Evolutionary conservation across 2,113 vertebrate species (phyloP), one percentile per base, ranked within the genome.

Genomic region (Rana temporaria): DNA sequence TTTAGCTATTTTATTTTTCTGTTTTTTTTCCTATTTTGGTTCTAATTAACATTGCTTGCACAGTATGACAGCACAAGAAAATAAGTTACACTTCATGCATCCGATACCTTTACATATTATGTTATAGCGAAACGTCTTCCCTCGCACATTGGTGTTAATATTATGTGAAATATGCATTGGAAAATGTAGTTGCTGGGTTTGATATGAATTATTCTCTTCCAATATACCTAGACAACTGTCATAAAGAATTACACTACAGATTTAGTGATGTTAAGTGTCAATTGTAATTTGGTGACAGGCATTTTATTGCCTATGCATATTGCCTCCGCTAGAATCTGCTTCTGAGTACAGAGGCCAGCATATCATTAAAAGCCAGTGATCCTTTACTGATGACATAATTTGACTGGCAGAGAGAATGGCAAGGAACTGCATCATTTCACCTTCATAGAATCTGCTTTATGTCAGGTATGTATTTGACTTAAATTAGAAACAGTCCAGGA

Each of bases 401-500:
- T 94, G 93, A 95, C 92, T 94, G 93, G 92, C 91, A 94, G 93
- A 91, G 91, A 94, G 90, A 93, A 90, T 90, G 92, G 89, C 90
- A 91, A 89, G 90, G 88, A 93, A 89, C 86, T 90, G 90, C 89
- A 93, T 90, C 90, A 90, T 92, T 96, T 92, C 90, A 96, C 94
- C 94, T 96, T 93, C 87, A 93, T 90, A 90, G 92, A 95, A 93
- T 95, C 94, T 95, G 92, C 92, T 92, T 88, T 80, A 75, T 95
- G 92, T 94, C 94, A 96, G 92, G 93, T 94, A 96, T 93, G 93
- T 94, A 95, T 95, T 96, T 94, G 92, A 93, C 90, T 95, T 95
- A 96, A 95, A 97, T 97, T 96, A 97, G 95, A 95, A 94, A 95
- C 93, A 95, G 95, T 95, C 94, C 92, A 94, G 94, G 92, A 95